Base-by-base conservation (phyloP, 2,888 invertebrate genomes). In the Molanna angustata region DNA sequence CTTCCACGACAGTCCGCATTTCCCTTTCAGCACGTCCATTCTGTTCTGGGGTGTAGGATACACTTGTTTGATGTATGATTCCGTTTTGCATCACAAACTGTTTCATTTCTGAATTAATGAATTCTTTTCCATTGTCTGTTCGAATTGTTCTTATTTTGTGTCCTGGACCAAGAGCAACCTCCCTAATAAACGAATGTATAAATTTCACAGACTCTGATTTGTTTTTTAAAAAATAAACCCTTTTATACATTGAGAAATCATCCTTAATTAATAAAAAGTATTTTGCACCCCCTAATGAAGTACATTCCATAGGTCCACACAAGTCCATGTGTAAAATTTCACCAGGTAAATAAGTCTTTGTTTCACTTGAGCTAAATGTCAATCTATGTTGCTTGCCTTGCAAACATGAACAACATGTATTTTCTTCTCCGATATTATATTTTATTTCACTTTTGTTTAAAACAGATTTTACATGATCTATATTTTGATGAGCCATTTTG, bases 1-100 rank as follows among this genome's bases (percentile, higher is more conserved):
- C 18, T 16, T 37, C 37, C 4, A 37, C 37, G 7, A 37, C 9
- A 17, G 37, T 37, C 11, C 37, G 16, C 6, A 17, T 37, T 4
- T 18, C 16, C 7, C 37, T 3, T 16, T 37, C 37, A 16, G 37
- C 37, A 17, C 16, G 17, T 3, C 37, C 37, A 37, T 37, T 37
- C 18, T 37, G 37, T 37, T 37, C 37, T n/a, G 37, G 37, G 4
- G 37, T 37, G 13, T 37, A 37, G 17, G 37, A 3, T 3, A 37
- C 18, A 3, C 17, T 37, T 16, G 3, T 37, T 11, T 37, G 37
- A 11, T 37, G 37, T 6, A 17, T 16, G 9, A 37, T 37, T 3
- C 37, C 37, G 18, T 16, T 3, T 37, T 37, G 16, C 4, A 6
- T 14, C 4, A 37, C 3, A 37, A 17, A 37, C 18, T 37, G 17